A percentile compares a stretch with the other conserved stretches of the same genome.
These are phyloP conservation scores for Isoperla grammatica DNA, from an alignment of 2,888 invertebrate genomes.

Conservation along the genomic window DNA sequence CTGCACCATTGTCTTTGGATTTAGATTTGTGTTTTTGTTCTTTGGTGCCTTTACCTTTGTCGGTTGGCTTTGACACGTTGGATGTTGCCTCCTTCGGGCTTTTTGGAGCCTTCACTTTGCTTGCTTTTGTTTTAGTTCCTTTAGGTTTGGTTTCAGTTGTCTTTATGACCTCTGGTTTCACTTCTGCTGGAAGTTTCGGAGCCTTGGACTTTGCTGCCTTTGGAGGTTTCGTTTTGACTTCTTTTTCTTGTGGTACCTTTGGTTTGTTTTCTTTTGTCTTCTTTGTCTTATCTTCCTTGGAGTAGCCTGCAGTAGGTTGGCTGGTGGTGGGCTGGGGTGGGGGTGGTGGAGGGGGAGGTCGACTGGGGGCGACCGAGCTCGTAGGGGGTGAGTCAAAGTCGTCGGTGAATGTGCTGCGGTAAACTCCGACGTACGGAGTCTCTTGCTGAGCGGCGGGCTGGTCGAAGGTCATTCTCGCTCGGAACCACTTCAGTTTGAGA, in stretches of 20 bases:
- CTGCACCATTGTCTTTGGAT: neutral
- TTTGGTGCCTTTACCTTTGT: neutral
- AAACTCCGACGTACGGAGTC: constrained; percentile 1
- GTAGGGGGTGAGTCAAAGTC: neutral
- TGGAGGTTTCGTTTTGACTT: constrained; percentile 6
- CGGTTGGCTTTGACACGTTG: neutral
- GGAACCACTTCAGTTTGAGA: constrained; percentile 49
- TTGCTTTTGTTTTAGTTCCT: neutral
- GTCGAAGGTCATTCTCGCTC: constrained; percentile 41
- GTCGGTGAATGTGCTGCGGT: constrained; percentile 12
- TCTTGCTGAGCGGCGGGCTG: neutral
- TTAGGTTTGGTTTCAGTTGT: constrained; percentile 4
- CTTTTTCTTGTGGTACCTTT: constrained; percentile 24
- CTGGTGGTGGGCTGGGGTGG: constrained; percentile 2
- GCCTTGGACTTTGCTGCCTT: constrained; percentile 9
- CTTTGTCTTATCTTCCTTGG: constrained; percentile 1
- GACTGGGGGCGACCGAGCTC: constrained; percentile 19
- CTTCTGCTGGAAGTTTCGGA: neutral
- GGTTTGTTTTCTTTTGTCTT: constrained; percentile 10
- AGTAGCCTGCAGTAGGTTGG: constrained; percentile 1
- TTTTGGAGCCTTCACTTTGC: constrained; percentile 2
- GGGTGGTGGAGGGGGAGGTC: constrained; percentile 18
- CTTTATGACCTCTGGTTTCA: neutral
- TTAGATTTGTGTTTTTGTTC: neutral
- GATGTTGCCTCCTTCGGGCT: neutral